Evolutionary conservation across 2,888 invertebrate genomes (phyloP), one percentile per base, ranked within the genome.

Genomic region (Pristionchus entomophagus): DNA sequence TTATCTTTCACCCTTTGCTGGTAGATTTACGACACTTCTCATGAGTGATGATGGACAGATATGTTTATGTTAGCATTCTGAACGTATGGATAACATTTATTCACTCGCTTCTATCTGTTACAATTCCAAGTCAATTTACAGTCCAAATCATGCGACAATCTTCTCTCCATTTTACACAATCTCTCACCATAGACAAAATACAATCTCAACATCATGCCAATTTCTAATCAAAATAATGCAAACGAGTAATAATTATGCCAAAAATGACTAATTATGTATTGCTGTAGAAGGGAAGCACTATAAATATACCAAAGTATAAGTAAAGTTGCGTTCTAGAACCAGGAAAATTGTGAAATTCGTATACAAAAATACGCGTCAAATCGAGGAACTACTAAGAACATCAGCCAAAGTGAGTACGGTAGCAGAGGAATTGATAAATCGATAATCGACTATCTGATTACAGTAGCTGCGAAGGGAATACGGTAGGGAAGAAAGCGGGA

Each of bases 241-340:
- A 59, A 3, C 59, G n/a, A 56, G 56, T 22, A 38, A 35, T 29
- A 69, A 38, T 69, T 38, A 62, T 62, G 62, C 62, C 12, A 12
- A 69, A 38, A 22, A 49, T 38, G 29, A 45, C 22, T 45, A 26
- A 26, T 45, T 73, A 45, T 73, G 73, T 41, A 73, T 73, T 73
- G 73, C 73, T 41, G 73, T 73, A 73, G 73, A 6, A 26, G 26
- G 19, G 38, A 73, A 73, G 73, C 69, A 73, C 38, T 56, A 14
- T 8, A 22, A 22, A 56, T 14, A 5, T 14, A 17, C 19, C 17
- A 73, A n/a, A n/a, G 45, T 73, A 8, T 41, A 73, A 73, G 73
- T 73, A 41, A 73, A 41, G 41, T 45, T 73, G 73, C 73, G 41
- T 73, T 41, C 26, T 38, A 62, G 73, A 32, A 73, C 73, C 73